Conservation (phyloP, 2,888 invertebrate genomes). For the Ophion obscuratus region DNA sequence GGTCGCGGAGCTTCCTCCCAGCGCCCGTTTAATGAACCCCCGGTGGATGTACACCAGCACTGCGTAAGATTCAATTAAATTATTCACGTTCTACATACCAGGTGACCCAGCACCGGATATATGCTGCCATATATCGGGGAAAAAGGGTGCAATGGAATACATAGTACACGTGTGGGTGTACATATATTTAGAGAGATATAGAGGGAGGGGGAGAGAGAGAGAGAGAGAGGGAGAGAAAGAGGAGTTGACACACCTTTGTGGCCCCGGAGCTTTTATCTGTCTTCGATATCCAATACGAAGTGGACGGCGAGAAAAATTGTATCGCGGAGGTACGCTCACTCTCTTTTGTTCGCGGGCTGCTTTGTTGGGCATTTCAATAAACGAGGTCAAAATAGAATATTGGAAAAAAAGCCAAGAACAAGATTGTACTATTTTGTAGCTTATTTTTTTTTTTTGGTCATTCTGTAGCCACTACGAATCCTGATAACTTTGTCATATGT, state of each 20-base stretch:
- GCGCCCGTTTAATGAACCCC: not conserved
- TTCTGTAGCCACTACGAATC: no score
- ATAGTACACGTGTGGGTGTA: no score
- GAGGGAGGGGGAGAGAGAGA: not conserved
- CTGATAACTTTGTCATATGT: no score
- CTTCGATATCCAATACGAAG: slow-evolving; percentile 9
- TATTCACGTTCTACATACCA: slow-evolving; percentile 30
- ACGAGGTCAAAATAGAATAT: not conserved
- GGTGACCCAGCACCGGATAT: not conserved
- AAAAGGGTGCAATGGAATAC: not conserved
- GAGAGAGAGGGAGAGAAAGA: not conserved
- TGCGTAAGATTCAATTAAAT: slow-evolving; percentile 28
- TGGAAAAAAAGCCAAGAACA: not conserved
- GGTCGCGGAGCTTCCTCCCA: slow-evolving; percentile 23
- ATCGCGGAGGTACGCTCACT: not conserved
- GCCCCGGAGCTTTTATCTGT: not conserved
- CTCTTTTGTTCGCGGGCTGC: not conserved
- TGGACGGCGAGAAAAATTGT: not conserved
- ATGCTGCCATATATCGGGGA: no score
- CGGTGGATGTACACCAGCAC: slow-evolving; percentile 9
- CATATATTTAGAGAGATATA: not conserved
- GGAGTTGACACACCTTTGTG: not conserved
- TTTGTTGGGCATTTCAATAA: slow-evolving; percentile 8
- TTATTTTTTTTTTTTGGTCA: no score
- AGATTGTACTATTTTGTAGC: not conserved